Evolutionary conservation across 1,140 invertebrate species (phyloP), one percentile per base, ranked within the genome.

Genomic region (Nautilus pompilius): DNA sequence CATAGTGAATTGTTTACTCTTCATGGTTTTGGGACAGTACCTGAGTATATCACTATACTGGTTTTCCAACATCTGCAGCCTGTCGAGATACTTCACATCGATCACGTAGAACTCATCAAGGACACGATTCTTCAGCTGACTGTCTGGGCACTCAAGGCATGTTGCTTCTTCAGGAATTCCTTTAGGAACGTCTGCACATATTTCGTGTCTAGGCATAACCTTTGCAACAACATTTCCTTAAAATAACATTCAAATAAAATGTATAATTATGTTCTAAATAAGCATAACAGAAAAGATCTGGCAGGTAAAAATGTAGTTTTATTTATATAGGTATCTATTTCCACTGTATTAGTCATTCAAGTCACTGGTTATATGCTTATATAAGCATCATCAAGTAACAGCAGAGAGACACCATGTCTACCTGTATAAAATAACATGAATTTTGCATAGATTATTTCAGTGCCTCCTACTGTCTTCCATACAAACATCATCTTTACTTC

Each of bases 141-240:
- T 54, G 57, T 80, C 72, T 45, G 73, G 72, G 60, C 80, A 82
- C 33, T 78, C 71, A n/a, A 80, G 65, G 17, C 80, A 73, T 63
- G 75, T 72, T n/a, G 78, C 80, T 63, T 80, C 78, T 28, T 75
- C 71, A 5, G 80, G 80, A 55, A 82, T 81, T 6, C 80, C 80
- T 15, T 67, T 62, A 26, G 69, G 63, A 51, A 79, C 68, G 15
- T 70, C 56, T 13, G 61, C 49, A 32, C 53, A 60, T 34, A 58
- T 48, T n/a, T 53, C 54, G 10, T 63, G 54, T 24, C 54, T 34
- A 15, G 45, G 56, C 58, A 49, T 20, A 51, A 61, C 55, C 64
- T 65, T 61, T 60, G 72, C 58, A 68, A 63, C 62, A 71, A 60
- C 53, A 46, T 60, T 51, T 17, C 65, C 68, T 67, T n/a, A 28